These are phyloP conservation scores for Porites lutea DNA, from an alignment of 64 coral and sea anemone species.

Conservation along the genomic window DNA sequence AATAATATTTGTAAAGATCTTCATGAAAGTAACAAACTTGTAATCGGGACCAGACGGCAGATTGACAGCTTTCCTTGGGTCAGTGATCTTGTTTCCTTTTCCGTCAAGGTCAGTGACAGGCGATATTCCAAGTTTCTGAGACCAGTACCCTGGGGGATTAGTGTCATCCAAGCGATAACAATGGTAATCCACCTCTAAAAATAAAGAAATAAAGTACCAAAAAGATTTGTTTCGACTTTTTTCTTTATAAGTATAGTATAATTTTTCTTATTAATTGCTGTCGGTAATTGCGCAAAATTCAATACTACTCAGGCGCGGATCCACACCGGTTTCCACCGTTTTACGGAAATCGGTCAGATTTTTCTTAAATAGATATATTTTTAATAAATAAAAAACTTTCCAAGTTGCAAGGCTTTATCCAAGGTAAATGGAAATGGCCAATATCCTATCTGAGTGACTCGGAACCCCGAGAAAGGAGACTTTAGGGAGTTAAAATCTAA, in stretches of 20 bases:
- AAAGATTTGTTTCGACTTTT: neutral
- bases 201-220: neutral
- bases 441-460: no score
- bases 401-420: no score
- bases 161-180: conserved; percentile 30
- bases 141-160: conserved; percentile 15
- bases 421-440: no score
- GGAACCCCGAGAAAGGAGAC: no score
- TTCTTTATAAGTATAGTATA: neutral
- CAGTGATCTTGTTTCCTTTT: neutral
- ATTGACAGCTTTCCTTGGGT: conserved; percentile 12
- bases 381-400: no score
- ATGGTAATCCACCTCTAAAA: neutral
- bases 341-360: no score
- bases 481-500: no score
- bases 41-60: neutral
- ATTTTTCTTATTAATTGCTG: neutral
- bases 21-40: conserved; percentile 34
- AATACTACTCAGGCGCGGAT: no score
- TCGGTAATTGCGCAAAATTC: neutral
- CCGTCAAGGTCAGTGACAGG: neutral
- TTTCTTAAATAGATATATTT: no score
- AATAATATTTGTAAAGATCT: conserved; percentile 20
- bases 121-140: conserved; percentile 10
- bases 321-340: no score